Evolutionary conservation across 2,797 vertebrate species (phyloP).

Genomic region (Heterohyrax brucei): DNA sequence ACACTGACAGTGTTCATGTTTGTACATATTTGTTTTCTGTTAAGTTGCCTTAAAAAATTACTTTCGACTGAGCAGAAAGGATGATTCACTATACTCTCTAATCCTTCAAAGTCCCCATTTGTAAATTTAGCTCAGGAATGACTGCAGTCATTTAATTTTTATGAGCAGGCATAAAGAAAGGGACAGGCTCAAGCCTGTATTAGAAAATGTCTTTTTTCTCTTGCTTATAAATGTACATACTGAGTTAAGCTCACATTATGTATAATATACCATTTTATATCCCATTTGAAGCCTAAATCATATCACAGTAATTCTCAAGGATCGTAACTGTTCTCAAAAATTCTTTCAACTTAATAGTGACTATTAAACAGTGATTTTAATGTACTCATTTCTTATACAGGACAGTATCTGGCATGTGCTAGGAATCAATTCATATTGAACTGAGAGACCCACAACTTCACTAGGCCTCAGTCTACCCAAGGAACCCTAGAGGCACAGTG

Average conservation of each 20-base stretch:
- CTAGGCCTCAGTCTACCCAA: not conserved
- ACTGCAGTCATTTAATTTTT: slow-evolving; percentile 65
- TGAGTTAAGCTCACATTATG: slow-evolving; percentile 42
- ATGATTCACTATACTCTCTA: slow-evolving; percentile 43
- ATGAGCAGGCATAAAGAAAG: slow-evolving; percentile 56
- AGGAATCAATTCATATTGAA: slow-evolving; percentile 71
- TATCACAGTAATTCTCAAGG: slow-evolving; percentile 67
- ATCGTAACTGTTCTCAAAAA: slow-evolving; percentile 60
- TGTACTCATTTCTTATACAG: slow-evolving; percentile 42
- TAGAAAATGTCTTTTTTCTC: slow-evolving; percentile 67
- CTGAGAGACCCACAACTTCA: slow-evolving; percentile 1
- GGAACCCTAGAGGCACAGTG: no score
- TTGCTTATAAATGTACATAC: slow-evolving; percentile 53
- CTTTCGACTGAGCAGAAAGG: slow-evolving; percentile 50
- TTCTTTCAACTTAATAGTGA: slow-evolving; percentile 67
- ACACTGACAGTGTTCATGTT: not conserved
- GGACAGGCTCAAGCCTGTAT: slow-evolving; percentile 42
- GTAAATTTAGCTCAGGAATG: slow-evolving; percentile 58
- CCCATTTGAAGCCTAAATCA: slow-evolving; percentile 56
- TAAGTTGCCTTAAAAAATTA: slow-evolving; percentile 32
- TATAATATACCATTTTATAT: slow-evolving; percentile 66
- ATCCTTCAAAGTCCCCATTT: slow-evolving; percentile 48
- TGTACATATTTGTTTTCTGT: slow-evolving; percentile 43
- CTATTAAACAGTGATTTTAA: slow-evolving; percentile 73
- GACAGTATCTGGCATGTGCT: slow-evolving; percentile 33